Conservation (phyloP, 2,797 vertebrate genomes). For the Dendrocincla fuliginosa region DNA sequence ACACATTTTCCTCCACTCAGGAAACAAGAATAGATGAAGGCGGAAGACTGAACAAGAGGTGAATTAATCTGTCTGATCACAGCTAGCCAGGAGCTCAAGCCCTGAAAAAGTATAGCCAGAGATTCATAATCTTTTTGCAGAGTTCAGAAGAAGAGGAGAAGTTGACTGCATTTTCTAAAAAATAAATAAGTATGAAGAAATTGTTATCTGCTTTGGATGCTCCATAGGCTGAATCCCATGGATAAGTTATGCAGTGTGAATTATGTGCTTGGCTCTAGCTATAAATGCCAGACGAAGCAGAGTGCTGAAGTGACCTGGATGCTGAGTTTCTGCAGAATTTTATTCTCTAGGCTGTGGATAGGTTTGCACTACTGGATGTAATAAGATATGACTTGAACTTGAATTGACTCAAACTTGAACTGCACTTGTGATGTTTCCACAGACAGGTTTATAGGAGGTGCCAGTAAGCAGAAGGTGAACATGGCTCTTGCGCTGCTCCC, state of each 20-base stretch:
- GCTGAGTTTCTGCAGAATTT: slow-evolving; percentile 26
- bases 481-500: background rate
- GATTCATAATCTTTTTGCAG: background rate
- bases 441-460: background rate
- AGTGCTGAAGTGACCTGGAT: slow-evolving; percentile 9
- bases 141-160: background rate
- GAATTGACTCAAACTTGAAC: slow-evolving; percentile 14
- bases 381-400: slow-evolving; percentile 46
- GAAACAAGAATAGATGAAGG: slow-evolving; percentile 29
- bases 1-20: background rate
- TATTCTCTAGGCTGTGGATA: background rate
- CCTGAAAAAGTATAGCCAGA: background rate
- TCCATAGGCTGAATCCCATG: background rate
- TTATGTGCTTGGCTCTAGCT: background rate
- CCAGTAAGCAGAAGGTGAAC: background rate
- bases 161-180: background rate
- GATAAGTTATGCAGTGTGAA: slow-evolving; percentile 42
- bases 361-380: slow-evolving; percentile 9
- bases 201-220: background rate
- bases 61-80: slow-evolving; percentile 35
- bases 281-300: background rate
- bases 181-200: background rate
- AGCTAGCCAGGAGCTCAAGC: background rate
- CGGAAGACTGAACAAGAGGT: background rate
- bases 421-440: background rate